Evolutionary conservation across 2,888 invertebrate species (phyloP).

Genomic region (Exocentrus adspersus): DNA sequence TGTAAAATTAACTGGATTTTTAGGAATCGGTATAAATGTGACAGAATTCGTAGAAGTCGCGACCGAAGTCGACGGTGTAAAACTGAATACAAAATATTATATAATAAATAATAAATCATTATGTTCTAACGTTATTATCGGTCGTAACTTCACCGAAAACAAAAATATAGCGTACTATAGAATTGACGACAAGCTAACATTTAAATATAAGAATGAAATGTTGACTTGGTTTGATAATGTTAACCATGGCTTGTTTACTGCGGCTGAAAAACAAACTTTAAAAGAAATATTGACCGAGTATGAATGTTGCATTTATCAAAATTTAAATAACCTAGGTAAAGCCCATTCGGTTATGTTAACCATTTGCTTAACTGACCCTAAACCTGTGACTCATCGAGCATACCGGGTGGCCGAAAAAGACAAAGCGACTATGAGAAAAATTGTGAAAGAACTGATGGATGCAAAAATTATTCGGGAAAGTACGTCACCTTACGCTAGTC

Average conservation of each 20-base stretch:
- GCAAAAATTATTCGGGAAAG: slow-evolving; percentile 32
- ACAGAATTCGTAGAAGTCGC: background rate
- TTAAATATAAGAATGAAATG: background rate
- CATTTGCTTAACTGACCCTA: background rate
- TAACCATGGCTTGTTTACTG: background rate
- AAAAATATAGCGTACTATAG: slow-evolving; percentile 1
- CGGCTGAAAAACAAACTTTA: background rate
- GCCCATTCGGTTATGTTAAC: background rate
- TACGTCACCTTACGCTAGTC: slow-evolving; percentile 27
- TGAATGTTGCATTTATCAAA: no score
- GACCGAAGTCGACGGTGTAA: slow-evolving; percentile 1
- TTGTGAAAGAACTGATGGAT: slow-evolving; percentile 20
- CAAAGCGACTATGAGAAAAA: slow-evolving; percentile 25
- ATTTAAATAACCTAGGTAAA: background rate
- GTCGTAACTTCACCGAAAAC: slow-evolving; percentile 10
- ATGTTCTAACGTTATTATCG: slow-evolving; percentile 1
- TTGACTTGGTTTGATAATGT: background rate
- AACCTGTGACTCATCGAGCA: background rate
- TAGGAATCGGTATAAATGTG: background rate
- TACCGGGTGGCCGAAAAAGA: slow-evolving; percentile 23
- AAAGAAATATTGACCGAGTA: background rate
- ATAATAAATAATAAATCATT: slow-evolving; percentile 4
- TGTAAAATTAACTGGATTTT: background rate
- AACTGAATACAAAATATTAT: background rate
- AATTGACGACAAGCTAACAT: background rate